Base-by-base conservation (phyloP, 2,888 invertebrate species). In the Spisula subtruncata region DNA sequence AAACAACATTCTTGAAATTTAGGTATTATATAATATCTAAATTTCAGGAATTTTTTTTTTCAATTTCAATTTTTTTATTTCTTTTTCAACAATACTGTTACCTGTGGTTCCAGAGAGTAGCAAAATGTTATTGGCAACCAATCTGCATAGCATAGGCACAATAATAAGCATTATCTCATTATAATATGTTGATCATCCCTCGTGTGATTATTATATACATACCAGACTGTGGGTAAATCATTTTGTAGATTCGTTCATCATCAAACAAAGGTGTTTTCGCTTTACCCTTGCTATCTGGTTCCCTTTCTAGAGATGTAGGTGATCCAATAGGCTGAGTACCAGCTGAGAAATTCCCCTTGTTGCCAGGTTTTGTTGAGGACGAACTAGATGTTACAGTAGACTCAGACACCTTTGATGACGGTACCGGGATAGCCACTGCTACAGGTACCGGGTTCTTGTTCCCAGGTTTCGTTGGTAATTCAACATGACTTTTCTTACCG, bases 391-490 rank as follows among this genome's bases (percentile, higher is more conserved):
- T 46, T 16, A 51, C 48, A n/a, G 81, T 46, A 51, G 25, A n/a
- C 18, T 46, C 35, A 14, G 85, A 80, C 16, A 54, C 35, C n/a
- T 54, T 56, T 2, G 79, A 12, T n/a, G 79, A 20, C 12, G 51
- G 41, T 54, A n/a, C 41, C 54, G n/a, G 51, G 8, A 85, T 56
- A 1, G 85, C 80, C 5, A 85, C 25, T 35, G 51, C 54, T n/a
- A 85, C 80, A 14, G 85, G 85, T 41, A 80, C 56, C 12, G 85
- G 46, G 6, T 46, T 48, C n/a, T 81, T n/a, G 12, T 81, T n/a
- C 14, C 29, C 71, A 71, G 8, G 6, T 71, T 71, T 75, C 1
- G 16, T 35, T 16, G 75, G 16, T 32, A 0, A 1, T 35, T 25
- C 18, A 35, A 14, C 32, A 32, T 32, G 14, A 81, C 48, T 81